phyloP scores from a whole-genome alignment of 1,140 invertebrate genomes.

The Chionoecetes opilio region DNA sequence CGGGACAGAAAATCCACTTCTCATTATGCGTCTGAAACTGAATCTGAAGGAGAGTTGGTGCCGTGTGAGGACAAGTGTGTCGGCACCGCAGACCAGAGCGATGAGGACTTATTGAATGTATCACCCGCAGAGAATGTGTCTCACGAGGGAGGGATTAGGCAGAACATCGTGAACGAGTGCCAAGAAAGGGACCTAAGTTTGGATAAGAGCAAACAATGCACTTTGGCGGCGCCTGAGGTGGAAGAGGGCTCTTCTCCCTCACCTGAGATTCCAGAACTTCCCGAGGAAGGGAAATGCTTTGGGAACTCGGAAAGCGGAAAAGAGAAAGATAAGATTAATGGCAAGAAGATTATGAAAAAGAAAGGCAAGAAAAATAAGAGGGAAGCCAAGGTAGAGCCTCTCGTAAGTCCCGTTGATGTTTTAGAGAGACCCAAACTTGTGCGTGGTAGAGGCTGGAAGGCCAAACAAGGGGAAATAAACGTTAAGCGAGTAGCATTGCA shows the following conservation, averaged over 20 bases:
- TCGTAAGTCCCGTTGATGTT: neutral
- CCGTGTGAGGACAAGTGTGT: constrained; percentile 75
- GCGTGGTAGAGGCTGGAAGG: constrained; percentile 71
- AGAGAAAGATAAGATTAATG: constrained; percentile 66
- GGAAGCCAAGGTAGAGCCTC: constrained; percentile 51
- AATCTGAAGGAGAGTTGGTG: constrained; percentile 75
- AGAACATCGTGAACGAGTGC: constrained; percentile 6
- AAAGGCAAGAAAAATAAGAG: constrained; percentile 76
- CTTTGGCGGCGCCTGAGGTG: neutral
- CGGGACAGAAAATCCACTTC: constrained; percentile 62
- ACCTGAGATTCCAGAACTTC: constrained; percentile 31
- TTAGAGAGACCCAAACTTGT: constrained; percentile 63
- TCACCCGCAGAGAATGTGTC: neutral
- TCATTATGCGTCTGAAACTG: constrained; percentile 60
- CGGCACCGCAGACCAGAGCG: constrained; percentile 66
- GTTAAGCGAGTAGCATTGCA: constrained; percentile 5
- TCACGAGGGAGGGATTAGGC: neutral
- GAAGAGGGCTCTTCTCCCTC: constrained; percentile 44
- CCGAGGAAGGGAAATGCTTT: constrained; percentile 46
- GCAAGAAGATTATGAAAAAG: constrained; percentile 70
- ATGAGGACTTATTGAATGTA: constrained; percentile 53
- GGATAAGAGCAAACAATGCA: neutral
- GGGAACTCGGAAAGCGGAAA: constrained; percentile 73
- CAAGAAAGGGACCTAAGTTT: constrained; percentile 29
- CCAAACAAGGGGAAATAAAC: constrained; percentile 56